Conservation (phyloP, 1,140 invertebrate genomes). For the Oreohelix idahoensis region DNA sequence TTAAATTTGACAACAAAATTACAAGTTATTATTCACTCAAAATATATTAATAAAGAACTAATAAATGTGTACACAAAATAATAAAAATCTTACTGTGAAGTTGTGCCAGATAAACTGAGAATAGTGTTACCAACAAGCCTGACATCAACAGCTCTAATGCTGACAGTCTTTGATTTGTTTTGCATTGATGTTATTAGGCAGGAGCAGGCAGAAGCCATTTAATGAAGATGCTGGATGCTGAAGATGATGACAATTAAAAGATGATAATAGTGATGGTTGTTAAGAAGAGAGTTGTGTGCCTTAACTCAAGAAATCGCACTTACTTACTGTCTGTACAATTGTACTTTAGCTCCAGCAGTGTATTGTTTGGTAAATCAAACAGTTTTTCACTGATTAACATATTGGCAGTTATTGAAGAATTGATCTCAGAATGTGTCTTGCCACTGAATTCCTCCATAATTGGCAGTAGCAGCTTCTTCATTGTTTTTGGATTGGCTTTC, state of each 20-base stretch:
- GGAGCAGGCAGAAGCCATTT: not conserved
- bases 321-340: not conserved
- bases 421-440: not conserved
- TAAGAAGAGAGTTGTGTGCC: too few species aligned
- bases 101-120: not conserved
- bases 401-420: not conserved
- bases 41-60: too few species aligned
- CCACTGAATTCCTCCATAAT: not conserved
- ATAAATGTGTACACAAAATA: too few species aligned
- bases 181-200: not conserved
- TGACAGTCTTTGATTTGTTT: not conserved
- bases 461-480: not conserved
- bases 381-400: not conserved
- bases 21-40: too few species aligned
- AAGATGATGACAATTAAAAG: too few species aligned
- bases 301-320: too few species aligned
- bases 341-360: not conserved
- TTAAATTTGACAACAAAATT: too few species aligned
- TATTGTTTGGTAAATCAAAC: not conserved
- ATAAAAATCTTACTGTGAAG: not conserved
- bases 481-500: not conserved
- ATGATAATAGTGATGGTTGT: too few species aligned
- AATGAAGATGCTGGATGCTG: too few species aligned
- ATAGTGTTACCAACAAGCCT: not conserved
- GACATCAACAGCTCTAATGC: not conserved